A percentile compares a stretch with the other conserved stretches of the same genome.
Conservation (phyloP, 2,113 vertebrate species). For the Anhinga anhinga region DNA sequence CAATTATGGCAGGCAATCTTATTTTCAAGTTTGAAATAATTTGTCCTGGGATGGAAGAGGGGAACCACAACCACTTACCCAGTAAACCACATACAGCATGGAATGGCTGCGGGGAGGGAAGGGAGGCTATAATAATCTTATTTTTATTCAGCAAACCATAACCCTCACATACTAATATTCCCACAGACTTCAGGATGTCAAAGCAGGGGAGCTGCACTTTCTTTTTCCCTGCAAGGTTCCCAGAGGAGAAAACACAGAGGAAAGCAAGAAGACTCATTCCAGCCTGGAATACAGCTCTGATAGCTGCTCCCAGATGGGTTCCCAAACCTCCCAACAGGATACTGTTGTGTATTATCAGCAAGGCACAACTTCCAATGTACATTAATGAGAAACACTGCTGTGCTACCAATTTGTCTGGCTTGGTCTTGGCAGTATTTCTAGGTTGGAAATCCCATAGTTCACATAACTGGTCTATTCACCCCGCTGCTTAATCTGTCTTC, state of each 20-base stretch:
- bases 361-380: constrained; percentile 53
- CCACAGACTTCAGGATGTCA: not conserved
- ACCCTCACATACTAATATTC: not conserved
- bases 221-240: not conserved
- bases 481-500: constrained; percentile 64
- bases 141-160: not conserved
- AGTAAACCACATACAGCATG: not conserved
- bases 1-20: constrained; percentile 3
- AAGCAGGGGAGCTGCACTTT: not conserved
- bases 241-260: not conserved
- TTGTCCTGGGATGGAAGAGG: not conserved
- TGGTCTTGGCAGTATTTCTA: constrained; percentile 50
- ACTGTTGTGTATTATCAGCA: constrained; percentile 57
- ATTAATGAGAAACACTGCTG: constrained; percentile 65
- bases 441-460: constrained; percentile 57
- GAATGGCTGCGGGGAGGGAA: not conserved
- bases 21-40: constrained; percentile 10
- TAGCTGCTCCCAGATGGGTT: constrained; percentile 29
- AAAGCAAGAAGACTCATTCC: not conserved
- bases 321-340: constrained; percentile 34
- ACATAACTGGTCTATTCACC: constrained; percentile 56
- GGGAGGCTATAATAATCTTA: not conserved
- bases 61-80: not conserved
- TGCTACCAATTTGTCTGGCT: constrained; percentile 68
- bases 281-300: not conserved